Conservation (phyloP, 2,797 vertebrate species). For the Denticeps clupeoides region DNA sequence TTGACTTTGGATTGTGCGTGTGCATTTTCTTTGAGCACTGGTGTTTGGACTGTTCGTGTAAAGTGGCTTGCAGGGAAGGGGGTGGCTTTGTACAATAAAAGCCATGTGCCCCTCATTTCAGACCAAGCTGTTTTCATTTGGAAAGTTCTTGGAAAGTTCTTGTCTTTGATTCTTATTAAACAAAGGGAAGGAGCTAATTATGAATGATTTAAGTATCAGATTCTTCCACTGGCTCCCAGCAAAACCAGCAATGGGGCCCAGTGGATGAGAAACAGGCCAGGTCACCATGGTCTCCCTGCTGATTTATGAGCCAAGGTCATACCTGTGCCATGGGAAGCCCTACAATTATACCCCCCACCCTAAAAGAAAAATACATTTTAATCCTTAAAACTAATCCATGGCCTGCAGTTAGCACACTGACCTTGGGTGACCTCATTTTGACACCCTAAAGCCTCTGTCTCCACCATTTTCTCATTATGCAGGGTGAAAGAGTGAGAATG, state of each 20-base stretch:
- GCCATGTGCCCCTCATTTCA: slow-evolving; percentile 36
- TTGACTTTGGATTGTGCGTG: background rate
- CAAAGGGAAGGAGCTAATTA: slow-evolving; percentile 53
- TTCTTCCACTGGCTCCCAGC: slow-evolving; percentile 40
- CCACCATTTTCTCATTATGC: too few species aligned
- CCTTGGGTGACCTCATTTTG: too few species aligned
- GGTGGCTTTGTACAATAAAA: slow-evolving; percentile 31
- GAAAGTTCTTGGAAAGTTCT: slow-evolving; percentile 47
- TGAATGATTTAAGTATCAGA: slow-evolving; percentile 52
- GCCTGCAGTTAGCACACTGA: too few species aligned
- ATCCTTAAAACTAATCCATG: too few species aligned
- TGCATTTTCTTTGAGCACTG: too few species aligned
- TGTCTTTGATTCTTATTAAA: slow-evolving; percentile 52
- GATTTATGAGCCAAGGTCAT: slow-evolving; percentile 33
- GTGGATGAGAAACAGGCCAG: slow-evolving; percentile 22
- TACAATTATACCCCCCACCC: too few species aligned
- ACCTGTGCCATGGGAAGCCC: slow-evolving; percentile 1
- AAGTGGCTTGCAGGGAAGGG: background rate
- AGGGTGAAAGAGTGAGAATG: too few species aligned
- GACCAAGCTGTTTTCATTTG: slow-evolving; percentile 52
- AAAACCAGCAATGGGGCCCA: slow-evolving; percentile 39
- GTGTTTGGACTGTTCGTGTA: too few species aligned
- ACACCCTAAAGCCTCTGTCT: too few species aligned
- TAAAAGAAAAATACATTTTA: too few species aligned
- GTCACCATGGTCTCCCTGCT: slow-evolving; percentile 6